Evolutionary conservation across 2,113 vertebrate genomes (phyloP), one percentile per base, ranked within the genome.

Genomic region (Hydrolagus affinis): DNA sequence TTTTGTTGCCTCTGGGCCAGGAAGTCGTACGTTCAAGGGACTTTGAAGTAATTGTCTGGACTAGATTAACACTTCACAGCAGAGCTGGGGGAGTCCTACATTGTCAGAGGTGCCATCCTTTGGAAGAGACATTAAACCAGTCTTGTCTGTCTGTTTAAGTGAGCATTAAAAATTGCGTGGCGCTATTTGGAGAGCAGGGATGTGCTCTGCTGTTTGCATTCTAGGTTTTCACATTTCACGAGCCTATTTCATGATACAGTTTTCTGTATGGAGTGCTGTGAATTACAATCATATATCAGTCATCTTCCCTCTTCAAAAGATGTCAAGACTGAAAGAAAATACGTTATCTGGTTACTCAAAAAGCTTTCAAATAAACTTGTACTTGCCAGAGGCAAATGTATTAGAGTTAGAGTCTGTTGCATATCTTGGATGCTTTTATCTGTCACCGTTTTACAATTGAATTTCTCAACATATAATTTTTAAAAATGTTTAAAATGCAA

Each of bases 231-330:
- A 57, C 32, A 21, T 75, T 30, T 44, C 72, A 74, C 21, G 28
- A 30, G 72, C 72, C 44, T 74, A 12, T 44, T 44, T 44, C 6
- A 44, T 44, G 44, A 6, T 74, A 15, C 32, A 74, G 44, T 75
- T 75, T 75, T 75, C 73, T 56, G 32, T 10, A 74, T 30, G 72
- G 44, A 1, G 11, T 44, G 44, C 44, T 32, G 12, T 19, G 32
- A 74, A 74, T 74, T 74, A 44, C 30, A 74, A 30, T 74, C 72
- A 74, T 30, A 19, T 25, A 74, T 74, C 72, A 74, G 25, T 74
- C 15, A 74, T 74, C 44, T 74, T 74, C 30, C 70, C 30, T 74
- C 72, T 74, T 74, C 72, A 74, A 74, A 32, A 17, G 72, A 56
- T 74, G 72, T 74, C 28, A 15, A 44, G 72, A 15, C 30, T 32